Evolutionary conservation across 2,113 vertebrate genomes (phyloP), one percentile per base, ranked within the genome.

Genomic region (Marmota monax): DNA sequence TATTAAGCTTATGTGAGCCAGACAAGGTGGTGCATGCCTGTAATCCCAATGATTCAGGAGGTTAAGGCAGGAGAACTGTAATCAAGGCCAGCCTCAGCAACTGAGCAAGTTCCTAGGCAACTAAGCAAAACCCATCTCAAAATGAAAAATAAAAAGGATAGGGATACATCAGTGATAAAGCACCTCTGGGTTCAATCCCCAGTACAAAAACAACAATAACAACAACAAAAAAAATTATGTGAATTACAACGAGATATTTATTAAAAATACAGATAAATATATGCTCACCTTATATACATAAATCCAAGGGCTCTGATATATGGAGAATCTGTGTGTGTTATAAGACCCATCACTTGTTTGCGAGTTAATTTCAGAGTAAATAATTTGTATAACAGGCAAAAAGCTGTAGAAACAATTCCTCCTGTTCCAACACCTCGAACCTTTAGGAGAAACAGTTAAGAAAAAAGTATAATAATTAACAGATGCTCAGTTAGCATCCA

Each of bases 291-390:
- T 99, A 99, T 99, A 98, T 99, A 99, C 99, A 99, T 99, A 99
- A 99, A 99, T 98, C 99, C 99, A 97, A 99, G 99, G 80, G 99
- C 99, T 98, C 99, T 99, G 98, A 99, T 99, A 98, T 99, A 99
- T 11, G 99, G 99, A 88, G 99, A 99, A 98, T 99, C 99, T 95
- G 99, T 99, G 97, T 99, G 99, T 92, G 99, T 99, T 98, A 99
- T 99, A 82, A 99, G 99, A 97, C 99, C 99, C 99, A 99, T 99
- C 98, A 99, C 99, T 98, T 99, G 99, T 97, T 99, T 99, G 91
- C 99, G 99, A 70, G 99, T 99, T 98, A 99, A 98, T 98, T 99
- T 99, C 97, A 99, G 98, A 6, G 99, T 99, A 98, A 99, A 99
- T 97, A 99, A 98, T 97, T 99, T 99, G 98, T 99, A 99, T 48